Conservation (phyloP, 2,797 vertebrate species). For the Chaetophractus vellerosus region DNA sequence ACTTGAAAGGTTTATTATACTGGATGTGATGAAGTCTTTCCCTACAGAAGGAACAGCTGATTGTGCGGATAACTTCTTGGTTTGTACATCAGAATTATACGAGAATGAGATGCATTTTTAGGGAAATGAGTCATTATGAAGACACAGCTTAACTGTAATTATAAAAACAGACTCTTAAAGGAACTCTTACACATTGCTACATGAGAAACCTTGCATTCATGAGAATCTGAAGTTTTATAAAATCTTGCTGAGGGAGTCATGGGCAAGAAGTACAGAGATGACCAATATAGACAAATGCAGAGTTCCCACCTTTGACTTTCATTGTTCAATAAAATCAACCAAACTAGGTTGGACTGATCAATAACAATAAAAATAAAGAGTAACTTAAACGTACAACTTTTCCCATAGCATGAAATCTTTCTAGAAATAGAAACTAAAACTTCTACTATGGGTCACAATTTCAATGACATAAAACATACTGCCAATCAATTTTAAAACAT, state of each 20-base stretch:
- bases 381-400: not conserved
- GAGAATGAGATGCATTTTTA: constrained; percentile 68
- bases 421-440: not conserved
- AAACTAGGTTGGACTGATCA: not conserved
- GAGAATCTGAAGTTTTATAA: constrained; percentile 24
- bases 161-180: constrained; percentile 60
- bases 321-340: not conserved
- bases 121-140: constrained; percentile 77
- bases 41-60: constrained; percentile 21
- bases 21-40: not conserved
- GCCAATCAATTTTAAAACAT: not conserved
- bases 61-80: constrained; percentile 29
- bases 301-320: not conserved
- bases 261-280: not conserved
- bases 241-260: not conserved
- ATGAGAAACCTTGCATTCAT: constrained; percentile 3
- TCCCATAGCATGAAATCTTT: not conserved
- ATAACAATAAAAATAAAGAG: not conserved
- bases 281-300: not conserved
- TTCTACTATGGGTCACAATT: not conserved
- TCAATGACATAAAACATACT: not conserved
- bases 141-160: constrained; percentile 45
- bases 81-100: constrained; percentile 57
- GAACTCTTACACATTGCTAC: not conserved
- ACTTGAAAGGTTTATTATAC: constrained; percentile 9